A percentile compares a stretch with the other conserved stretches of the same genome.
These are phyloP conservation scores for Drosophila pseudotakahashii DNA, from an alignment of 2,888 invertebrate genomes.

Conservation along the genomic window DNA sequence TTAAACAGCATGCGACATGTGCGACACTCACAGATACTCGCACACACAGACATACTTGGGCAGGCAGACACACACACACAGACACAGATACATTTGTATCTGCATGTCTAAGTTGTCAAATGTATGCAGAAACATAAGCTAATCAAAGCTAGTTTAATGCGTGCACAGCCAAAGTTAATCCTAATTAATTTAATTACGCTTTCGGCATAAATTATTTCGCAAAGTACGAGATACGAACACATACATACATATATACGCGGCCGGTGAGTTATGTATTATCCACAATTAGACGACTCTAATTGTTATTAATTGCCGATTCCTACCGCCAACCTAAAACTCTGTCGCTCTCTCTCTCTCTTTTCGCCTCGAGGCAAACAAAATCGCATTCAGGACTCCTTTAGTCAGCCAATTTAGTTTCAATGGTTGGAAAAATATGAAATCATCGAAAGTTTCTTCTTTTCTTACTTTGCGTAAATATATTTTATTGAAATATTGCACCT, in stretches of 20 bases:
- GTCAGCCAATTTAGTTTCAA: constrained; percentile 51
- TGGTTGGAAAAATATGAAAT: constrained; percentile 67
- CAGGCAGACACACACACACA: neutral
- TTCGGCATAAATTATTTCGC: constrained; percentile 75
- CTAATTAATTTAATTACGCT: constrained; percentile 79
- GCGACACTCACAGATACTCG: constrained; percentile 30
- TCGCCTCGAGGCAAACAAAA: neutral
- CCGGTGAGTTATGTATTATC: constrained; percentile 54
- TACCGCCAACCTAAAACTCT: neutral
- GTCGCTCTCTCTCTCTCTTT: neutral
- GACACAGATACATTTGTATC: constrained; percentile 58
- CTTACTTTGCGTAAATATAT: constrained; percentile 61
- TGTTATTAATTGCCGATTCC: constrained; percentile 67
- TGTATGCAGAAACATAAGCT: constrained; percentile 67
- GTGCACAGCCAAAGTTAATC: constrained; percentile 78
- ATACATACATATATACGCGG: constrained; percentile 11
- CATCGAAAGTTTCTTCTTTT: constrained; percentile 62
- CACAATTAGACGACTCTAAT: constrained; percentile 68
- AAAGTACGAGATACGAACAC: constrained; percentile 56
- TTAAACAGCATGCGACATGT: constrained; percentile 70
- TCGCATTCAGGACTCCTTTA: constrained; percentile 1
- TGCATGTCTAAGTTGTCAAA: constrained; percentile 59
- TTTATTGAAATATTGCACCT: constrained; percentile 76
- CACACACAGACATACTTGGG: neutral
- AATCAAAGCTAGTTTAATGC: constrained; percentile 80